Evolutionary conservation across 1,140 invertebrate genomes (phyloP), one percentile per base, ranked within the genome.

Genomic region (Drosophila suzukii): DNA sequence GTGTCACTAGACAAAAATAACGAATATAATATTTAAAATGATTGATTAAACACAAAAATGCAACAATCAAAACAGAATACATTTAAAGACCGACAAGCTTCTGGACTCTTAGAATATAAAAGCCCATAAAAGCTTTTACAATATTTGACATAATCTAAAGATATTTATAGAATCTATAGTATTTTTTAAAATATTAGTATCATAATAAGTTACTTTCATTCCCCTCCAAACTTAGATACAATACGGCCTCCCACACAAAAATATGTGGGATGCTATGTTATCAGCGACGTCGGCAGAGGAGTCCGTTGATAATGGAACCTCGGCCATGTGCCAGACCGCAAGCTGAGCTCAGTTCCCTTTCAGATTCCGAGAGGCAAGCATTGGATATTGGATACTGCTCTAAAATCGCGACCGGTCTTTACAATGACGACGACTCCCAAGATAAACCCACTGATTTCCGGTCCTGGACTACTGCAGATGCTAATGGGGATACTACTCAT

Each of bases 371-470:
- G 44, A 60, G 49, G 61, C 11, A 51, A 47, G 47, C 65, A 83
- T 30, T 65, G 53, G 13, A 36, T 7, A 39, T 39, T n/a, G 38
- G 39, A 41, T 32, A 59, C 32, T 41, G 11, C 41, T 8, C 8
- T 10, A 0, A 34, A 49, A 5, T 30, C 32, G 3, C 7, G 30
- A 17, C 12, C 12, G 12, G n/a, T 17, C 12, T 41, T 8, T 55
- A 81, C 34, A 75, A 89, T 81, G 84, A 58, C 56, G 74, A 36
- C 8, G 11, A 57, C 17, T 13, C 12, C 38, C 3, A 41, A 81
- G 84, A 89, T 89, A 89, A 86, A 78, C 66, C 24, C 55, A 17
- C 41, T 38, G 51, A 70, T 65, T 78, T 89, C 84, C 84, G 85
- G 84, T 59, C 75, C 66, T 59, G 51, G 41, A 55, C 60, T 77